A percentile compares a stretch with the other conserved stretches of the same genome.
Evolutionary conservation across 2,113 vertebrate genomes (phyloP).

Genomic region (Halichoerus grypus): DNA sequence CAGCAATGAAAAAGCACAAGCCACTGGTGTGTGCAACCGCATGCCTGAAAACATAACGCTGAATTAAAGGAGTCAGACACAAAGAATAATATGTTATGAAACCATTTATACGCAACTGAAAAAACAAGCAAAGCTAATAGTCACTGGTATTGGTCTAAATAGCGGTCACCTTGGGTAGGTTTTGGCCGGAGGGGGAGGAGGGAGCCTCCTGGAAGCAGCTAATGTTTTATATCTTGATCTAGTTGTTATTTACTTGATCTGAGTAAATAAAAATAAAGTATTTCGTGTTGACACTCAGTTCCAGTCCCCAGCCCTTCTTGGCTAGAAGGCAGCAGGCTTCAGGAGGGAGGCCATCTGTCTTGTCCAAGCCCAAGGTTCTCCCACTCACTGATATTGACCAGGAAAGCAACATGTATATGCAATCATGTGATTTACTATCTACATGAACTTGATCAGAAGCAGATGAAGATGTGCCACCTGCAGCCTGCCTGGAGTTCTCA

Average conservation of each 20-base stretch:
- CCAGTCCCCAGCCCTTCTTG: not conserved
- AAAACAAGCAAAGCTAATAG: not conserved
- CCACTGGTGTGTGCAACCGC: accelerated
- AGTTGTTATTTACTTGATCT: not conserved
- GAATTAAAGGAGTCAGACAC: not conserved
- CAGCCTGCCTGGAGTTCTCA: not conserved
- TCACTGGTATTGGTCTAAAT: not conserved
- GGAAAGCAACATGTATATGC: not conserved
- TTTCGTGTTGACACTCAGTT: not conserved
- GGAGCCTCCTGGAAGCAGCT: not conserved
- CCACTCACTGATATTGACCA: not conserved
- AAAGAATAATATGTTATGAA: not conserved
- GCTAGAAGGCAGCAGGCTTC: too few species aligned
- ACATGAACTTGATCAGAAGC: not conserved
- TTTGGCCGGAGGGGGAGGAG: not conserved
- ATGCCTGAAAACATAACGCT: not conserved
- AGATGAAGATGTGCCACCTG: accelerated
- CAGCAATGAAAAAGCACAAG: not conserved
- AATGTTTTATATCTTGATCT: not conserved
- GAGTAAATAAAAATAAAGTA: not conserved
- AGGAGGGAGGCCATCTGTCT: not conserved
- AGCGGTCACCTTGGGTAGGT: not conserved
- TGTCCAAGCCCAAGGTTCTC: not conserved
- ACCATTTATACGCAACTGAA: not conserved
- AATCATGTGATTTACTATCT: not conserved